Base-by-base conservation (phyloP, 2,888 invertebrate genomes). In the Gonocerus acuteangulatus region DNA sequence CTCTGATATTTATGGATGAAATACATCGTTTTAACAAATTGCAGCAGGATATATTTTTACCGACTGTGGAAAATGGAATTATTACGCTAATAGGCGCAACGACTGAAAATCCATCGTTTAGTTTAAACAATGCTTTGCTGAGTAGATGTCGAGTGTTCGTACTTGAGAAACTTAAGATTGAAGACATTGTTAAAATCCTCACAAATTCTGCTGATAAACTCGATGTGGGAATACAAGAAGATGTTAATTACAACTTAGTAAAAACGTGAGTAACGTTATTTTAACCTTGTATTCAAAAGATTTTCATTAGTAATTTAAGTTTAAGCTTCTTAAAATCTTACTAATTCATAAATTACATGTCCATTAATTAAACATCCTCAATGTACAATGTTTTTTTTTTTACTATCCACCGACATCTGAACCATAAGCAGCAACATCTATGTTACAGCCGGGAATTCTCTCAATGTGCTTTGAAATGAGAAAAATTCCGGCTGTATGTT, bases 31-130 rank as follows among this genome's bases (percentile, higher is more conserved):
- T 90, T 71, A 90, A 89, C 73, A 90, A 89, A 75, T 75, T 82
- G 21, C 90, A 90, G 70, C 90, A 91, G 76, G 89, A 91, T 72
- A 82, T 83, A 52, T 87, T 90, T 73, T 73, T 90, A 62, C 83
- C 87, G 2, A 85, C 87, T 73, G 84, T 90, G 15, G 90, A 90
- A 73, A 84, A 82, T 73, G 90, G 84, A 22, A 58, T 63, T 22
- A 83, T 91, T 36, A 83, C 80, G 45, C 74, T 90, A 62, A 80
- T 91, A 62, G 90, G 90, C 23, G 90, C 90, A 0, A 91, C 90
- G 0, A 91, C 90, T 39, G 90, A 90, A 73, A 90, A 90, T 74
- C 90, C 90, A n/a, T 89, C 89, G 0, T 90, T 89, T 72, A 84
- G 83, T 69, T 79, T 90, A 51, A 90, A 90, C 74, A 83, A 82